A percentile compares a stretch with the other conserved stretches of the same genome.
These are phyloP conservation scores for Amblyjoppa fuscipennis DNA, from an alignment of 2,888 invertebrate species.

Conservation along the genomic window DNA sequence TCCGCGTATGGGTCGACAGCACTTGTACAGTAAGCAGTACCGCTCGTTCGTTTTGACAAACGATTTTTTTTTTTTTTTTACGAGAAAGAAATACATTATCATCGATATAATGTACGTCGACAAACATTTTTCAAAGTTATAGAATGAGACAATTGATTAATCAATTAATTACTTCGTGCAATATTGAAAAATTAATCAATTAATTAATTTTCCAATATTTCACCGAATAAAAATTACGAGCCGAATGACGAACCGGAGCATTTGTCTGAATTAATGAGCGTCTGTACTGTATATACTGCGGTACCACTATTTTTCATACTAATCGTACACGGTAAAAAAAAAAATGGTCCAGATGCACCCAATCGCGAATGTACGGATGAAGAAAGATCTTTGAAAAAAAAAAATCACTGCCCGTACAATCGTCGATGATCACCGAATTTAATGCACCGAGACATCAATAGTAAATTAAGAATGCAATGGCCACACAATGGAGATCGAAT, in stretches of 20 bases:
- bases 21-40: conserved; percentile 39
- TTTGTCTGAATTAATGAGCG: conserved; percentile 5
- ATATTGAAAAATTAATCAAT: not conserved
- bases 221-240: not conserved
- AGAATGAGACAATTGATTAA: not conserved
- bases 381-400: not conserved
- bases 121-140: not conserved
- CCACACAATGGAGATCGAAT: conserved; percentile 46
- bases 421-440: conserved; percentile 41
- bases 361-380: conserved; percentile 24
- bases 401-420: conserved; percentile 26
- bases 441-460: conserved; percentile 55
- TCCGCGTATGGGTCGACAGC: conserved; percentile 52
- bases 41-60: not conserved
- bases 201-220: not conserved
- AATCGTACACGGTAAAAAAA: conserved; percentile 46
- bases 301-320: conserved; percentile 65
- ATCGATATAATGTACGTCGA: not conserved
- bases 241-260: not conserved
- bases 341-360: conserved; percentile 49
- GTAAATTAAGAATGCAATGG: conserved; percentile 55
- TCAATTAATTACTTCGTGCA: no score
- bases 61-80: not conserved
- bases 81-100: conserved; percentile 12
- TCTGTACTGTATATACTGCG: conserved; percentile 13